Conservation (phyloP, 2,113 vertebrate species). For the Ceyx margarethae region DNA sequence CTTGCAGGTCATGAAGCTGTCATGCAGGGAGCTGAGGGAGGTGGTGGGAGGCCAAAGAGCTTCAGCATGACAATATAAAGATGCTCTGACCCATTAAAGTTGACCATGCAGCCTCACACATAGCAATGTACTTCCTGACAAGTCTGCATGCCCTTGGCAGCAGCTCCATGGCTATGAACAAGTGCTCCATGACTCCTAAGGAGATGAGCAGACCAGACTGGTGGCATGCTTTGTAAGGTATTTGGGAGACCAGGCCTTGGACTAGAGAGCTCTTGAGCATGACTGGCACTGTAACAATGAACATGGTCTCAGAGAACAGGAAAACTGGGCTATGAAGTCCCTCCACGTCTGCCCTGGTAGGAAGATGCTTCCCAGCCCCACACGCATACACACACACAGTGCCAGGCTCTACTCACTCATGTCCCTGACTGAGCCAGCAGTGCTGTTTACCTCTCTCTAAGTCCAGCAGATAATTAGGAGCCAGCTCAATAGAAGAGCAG, state of each 20-base stretch:
- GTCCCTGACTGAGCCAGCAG: neutral
- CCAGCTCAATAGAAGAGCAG: constrained; percentile 92
- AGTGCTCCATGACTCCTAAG: neutral
- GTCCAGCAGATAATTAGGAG: constrained; percentile 89
- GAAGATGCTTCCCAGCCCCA: neutral
- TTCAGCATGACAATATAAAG: neutral
- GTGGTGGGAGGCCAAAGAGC: neutral
- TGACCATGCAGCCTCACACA: accelerated
- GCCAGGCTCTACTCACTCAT: neutral
- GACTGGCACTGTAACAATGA: neutral
- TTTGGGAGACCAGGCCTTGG: neutral
- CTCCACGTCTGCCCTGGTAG: accelerated
- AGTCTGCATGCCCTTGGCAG: neutral
- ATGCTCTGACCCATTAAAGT: neutral
- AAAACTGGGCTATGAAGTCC: neutral
- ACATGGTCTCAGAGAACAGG: neutral
- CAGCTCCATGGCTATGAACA: neutral
- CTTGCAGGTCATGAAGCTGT: neutral
- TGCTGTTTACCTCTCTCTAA: constrained; percentile 91
- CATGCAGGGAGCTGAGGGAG: neutral
- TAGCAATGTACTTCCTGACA: neutral
- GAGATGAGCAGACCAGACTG: neutral
- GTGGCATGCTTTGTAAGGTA: neutral
- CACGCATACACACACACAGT: accelerated
- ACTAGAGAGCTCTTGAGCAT: neutral